A percentile compares a stretch with the other conserved stretches of the same genome.
phyloP scores from a whole-genome alignment of 2,888 invertebrate species.

The Blastobasis adustella region DNA sequence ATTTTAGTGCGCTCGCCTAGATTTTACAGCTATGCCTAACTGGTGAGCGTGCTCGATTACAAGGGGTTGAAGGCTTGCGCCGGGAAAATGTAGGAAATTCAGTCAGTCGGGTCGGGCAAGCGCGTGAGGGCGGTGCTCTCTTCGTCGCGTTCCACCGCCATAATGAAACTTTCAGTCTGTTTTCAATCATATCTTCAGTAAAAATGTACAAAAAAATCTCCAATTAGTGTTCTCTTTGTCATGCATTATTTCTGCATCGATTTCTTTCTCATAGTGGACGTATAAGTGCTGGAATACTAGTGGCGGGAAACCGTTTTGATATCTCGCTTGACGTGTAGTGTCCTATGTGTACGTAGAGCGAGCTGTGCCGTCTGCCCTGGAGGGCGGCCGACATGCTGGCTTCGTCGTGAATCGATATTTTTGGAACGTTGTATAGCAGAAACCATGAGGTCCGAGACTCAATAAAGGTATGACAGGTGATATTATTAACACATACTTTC shows the following conservation, averaged over 20 bases:
- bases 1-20: slow-evolving; percentile 28
- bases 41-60: slow-evolving; percentile 67
- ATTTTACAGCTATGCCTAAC: slow-evolving; percentile 32
- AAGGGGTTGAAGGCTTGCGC: slow-evolving; percentile 71
- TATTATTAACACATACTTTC: slow-evolving; percentile 34
- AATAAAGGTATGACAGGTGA: slow-evolving; percentile 66
- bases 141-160: slow-evolving; percentile 34
- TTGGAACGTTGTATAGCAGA: slow-evolving; percentile 66
- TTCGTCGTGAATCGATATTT: slow-evolving; percentile 73
- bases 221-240: slow-evolving; percentile 24
- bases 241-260: slow-evolving; percentile 17
- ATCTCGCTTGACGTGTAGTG: slow-evolving; percentile 72
- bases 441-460: slow-evolving; percentile 65
- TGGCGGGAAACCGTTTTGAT: slow-evolving; percentile 74
- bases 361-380: slow-evolving; percentile 68
- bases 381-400: slow-evolving; percentile 73
- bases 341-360: slow-evolving; percentile 70
- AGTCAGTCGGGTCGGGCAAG: slow-evolving; percentile 66
- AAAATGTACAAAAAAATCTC: slow-evolving; percentile 25
- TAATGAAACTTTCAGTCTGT: slow-evolving; percentile 62
- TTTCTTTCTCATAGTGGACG: slow-evolving; percentile 28
- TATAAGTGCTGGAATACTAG: slow-evolving; percentile 60
- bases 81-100: slow-evolving; percentile 67
- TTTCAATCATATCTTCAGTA: slow-evolving; percentile 42
- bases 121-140: slow-evolving; percentile 47